Percentiles rank a stretch among this genome's conserved stretches.
These are phyloP conservation scores for Siphlonurus alternatus DNA, from an alignment of 2,888 invertebrate species.

Conservation along the genomic window DNA sequence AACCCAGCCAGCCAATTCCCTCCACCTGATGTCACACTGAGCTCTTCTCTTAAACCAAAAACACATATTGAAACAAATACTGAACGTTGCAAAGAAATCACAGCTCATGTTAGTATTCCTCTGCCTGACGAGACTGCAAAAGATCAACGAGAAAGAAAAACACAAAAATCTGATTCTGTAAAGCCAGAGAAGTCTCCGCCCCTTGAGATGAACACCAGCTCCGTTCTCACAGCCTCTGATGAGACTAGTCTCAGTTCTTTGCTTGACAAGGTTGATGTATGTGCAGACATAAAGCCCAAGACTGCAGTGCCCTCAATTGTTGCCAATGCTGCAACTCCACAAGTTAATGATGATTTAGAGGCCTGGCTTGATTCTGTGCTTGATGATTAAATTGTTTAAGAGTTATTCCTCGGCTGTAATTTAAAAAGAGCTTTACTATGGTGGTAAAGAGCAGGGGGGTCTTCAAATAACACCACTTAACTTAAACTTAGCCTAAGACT, in stretches of 20 bases:
- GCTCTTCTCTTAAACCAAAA: no score
- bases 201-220: no score
- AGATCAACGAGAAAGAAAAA: neutral
- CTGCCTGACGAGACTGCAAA: neutral
- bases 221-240: neutral
- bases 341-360: conserved; percentile 6
- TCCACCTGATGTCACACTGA: no score
- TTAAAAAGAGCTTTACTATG: no score
- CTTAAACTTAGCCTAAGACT: no score
- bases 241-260: no score
- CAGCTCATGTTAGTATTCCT: no score
- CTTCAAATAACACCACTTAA: no score
- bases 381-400: conserved; percentile 6
- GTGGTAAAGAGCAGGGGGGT: no score
- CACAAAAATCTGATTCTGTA: neutral
- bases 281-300: neutral
- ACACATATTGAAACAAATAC: neutral
- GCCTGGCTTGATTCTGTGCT: conserved; percentile 7
- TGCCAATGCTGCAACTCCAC: conserved; percentile 1
- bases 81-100: no score
- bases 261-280: neutral
- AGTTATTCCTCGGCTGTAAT: no score
- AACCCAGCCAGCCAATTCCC: no score
- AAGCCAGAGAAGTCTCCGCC: neutral
- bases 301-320: neutral